These are phyloP conservation scores for Limonius californicus DNA, from an alignment of 1,140 invertebrate genomes.

Conservation along the genomic window DNA sequence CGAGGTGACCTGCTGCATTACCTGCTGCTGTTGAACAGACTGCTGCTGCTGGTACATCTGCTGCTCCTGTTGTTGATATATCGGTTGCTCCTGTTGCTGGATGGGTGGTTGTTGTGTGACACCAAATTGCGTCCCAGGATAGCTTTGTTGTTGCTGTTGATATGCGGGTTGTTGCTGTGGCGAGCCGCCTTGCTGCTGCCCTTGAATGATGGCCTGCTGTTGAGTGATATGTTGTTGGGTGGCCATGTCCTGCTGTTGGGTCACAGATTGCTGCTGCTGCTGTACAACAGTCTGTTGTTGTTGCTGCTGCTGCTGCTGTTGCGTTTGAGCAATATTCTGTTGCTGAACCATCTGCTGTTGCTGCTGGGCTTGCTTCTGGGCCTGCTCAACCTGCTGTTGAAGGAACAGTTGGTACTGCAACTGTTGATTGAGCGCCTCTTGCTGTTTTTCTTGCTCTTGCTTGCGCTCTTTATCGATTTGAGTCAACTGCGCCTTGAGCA, in stretches of 20 bases:
- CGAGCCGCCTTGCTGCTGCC: conserved; percentile 25
- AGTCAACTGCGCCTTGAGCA: conserved; percentile 80
- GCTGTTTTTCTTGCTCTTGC: conserved; percentile 51
- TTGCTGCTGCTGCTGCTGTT: conserved; percentile 36
- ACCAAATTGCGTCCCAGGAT: conserved; percentile 45
- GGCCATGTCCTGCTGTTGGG: conserved; percentile 39
- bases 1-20: not conserved
- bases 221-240: conserved; percentile 38
- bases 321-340: conserved; percentile 6
- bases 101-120: conserved; percentile 35
- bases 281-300: conserved; percentile 30
- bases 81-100: conserved; percentile 32
- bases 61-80: conserved; percentile 27
- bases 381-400: conserved; percentile 51
- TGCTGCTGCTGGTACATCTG: conserved; percentile 38
- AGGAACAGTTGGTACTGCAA: conserved; percentile 59
- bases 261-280: conserved; percentile 35
- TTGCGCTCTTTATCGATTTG: conserved; percentile 58
- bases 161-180: not conserved
- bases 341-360: conserved; percentile 39
- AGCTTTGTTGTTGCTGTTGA: conserved; percentile 45
- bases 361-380: conserved; percentile 43
- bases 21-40: conserved; percentile 18
- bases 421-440: conserved; percentile 50
- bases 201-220: conserved; percentile 29